Evolutionary conservation across 2,113 vertebrate species (phyloP).

Genomic region (Taurulus bubalis): DNA sequence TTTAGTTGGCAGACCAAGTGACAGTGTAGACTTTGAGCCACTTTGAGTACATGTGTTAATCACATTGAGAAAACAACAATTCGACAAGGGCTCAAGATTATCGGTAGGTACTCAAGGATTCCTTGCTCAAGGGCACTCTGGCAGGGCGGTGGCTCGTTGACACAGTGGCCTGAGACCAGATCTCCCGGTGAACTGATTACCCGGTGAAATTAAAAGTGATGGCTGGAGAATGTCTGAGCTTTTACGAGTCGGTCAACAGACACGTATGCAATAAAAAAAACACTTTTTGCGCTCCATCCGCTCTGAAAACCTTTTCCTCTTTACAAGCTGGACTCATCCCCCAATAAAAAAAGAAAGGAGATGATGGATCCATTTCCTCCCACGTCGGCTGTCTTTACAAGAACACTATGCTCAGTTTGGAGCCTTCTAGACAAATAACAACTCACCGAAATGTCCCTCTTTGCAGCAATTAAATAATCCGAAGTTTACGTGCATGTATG

Average conservation of each 20-base stretch:
- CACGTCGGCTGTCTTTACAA: conserved; percentile 12
- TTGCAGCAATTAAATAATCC: neutral
- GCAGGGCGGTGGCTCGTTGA: neutral
- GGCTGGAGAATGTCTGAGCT: neutral
- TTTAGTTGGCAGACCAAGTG: neutral
- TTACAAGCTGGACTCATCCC: conserved; percentile 32
- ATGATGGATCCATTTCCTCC: conserved; percentile 41
- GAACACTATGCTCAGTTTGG: neutral
- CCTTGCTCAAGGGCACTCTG: neutral
- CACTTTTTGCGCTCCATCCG: conserved; percentile 3
- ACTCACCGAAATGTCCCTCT: neutral
- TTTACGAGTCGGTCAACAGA: conserved; percentile 62
- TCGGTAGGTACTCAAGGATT: neutral
- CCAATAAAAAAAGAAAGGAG: conserved; percentile 41
- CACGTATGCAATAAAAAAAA: neutral
- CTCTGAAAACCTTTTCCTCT: conserved; percentile 20
- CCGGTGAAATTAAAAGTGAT: conserved; percentile 16
- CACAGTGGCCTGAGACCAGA: neutral
- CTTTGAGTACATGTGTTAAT: conserved; percentile 13
- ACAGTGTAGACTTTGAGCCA: conserved; percentile 52
- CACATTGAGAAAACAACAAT: neutral
- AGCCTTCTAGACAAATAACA: neutral
- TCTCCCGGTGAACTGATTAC: neutral
- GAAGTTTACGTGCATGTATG: neutral
- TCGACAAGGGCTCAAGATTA: neutral